Percentiles rank a stretch among this genome's conserved stretches.
Evolutionary conservation across 2,113 vertebrate species (phyloP).

Genomic region (Passerina amoena): DNA sequence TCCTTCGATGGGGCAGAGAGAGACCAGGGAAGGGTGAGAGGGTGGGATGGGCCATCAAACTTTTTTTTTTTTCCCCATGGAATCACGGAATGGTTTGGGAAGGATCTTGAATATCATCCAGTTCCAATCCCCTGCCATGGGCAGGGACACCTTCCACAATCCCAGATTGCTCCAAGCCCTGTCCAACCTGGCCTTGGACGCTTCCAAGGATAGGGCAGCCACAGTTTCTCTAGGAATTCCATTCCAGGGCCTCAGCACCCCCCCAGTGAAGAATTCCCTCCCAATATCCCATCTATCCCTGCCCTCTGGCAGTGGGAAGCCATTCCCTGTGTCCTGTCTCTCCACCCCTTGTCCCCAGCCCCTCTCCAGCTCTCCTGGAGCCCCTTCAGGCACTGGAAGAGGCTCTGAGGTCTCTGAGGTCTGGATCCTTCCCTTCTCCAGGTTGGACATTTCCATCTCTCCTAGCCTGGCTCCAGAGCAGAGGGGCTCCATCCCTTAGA

Average conservation of each 20-base stretch:
- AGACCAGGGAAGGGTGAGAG: fast-evolving
- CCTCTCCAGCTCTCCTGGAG: neutral
- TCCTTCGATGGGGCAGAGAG: neutral
- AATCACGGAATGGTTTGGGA: neutral
- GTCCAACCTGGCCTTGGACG: fast-evolving
- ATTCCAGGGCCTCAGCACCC: fast-evolving
- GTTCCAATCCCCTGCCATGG: neutral
- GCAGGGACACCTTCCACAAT: neutral
- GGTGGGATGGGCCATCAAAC: neutral
- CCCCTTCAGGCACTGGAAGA: neutral
- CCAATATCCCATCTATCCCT: too few relatives aligned
- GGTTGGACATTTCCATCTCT: neutral
- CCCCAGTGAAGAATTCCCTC: neutral
- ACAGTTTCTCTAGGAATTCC: neutral
- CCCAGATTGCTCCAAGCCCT: neutral
- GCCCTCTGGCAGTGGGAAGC: neutral
- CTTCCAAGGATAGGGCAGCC: neutral
- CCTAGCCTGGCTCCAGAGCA: neutral
- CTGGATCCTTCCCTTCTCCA: fast-evolving
- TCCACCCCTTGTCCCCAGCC: neutral
- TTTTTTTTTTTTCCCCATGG: fast-evolving
- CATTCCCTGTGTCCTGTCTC: neutral
- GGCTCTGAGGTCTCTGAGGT: fast-evolving
- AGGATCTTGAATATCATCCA: neutral
- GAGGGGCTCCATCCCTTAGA: neutral